Percentiles rank a stretch among this genome's conserved stretches.
phyloP scores from a whole-genome alignment of 2,113 vertebrate species.

The Suricata suricatta region DNA sequence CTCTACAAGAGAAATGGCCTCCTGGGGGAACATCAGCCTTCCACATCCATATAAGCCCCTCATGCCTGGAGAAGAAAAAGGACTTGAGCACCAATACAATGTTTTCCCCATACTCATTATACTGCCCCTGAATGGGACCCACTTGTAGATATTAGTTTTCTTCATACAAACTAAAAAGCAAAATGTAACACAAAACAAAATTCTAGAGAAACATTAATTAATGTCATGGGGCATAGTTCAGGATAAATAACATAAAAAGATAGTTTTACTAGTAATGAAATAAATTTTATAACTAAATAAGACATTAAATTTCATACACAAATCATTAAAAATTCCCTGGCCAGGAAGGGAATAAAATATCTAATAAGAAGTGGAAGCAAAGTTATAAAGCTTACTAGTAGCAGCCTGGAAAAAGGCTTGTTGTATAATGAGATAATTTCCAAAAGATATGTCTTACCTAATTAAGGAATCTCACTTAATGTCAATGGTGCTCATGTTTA shows the following conservation, averaged over 20 bases:
- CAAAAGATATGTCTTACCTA: not conserved
- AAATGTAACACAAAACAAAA: not conserved
- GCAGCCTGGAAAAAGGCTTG: not conserved
- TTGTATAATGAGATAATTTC: not conserved
- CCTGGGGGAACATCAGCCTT: not conserved
- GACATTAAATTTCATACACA: not conserved
- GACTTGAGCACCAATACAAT: not conserved
- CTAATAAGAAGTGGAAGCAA: not conserved
- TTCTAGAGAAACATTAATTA: not conserved
- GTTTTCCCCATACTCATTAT: not conserved
- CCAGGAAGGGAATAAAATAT: not conserved
- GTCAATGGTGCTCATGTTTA: conserved; percentile 1
- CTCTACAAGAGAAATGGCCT: not conserved
- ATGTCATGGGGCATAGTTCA: not conserved
- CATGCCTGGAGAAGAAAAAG: not conserved
- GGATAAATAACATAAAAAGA: not conserved
- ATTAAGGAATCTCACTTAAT: not conserved
- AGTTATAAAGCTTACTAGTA: not conserved
- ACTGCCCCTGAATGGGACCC: not conserved
- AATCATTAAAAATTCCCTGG: not conserved
- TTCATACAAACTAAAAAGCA: not conserved
- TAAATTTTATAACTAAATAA: conserved; percentile 6
- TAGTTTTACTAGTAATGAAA: not conserved
- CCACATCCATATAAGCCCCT: not conserved
- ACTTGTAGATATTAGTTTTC: not conserved